Evolutionary conservation across 1,140 invertebrate species (phyloP), one percentile per base, ranked within the genome.

Genomic region (Atopsyche davidsoni): DNA sequence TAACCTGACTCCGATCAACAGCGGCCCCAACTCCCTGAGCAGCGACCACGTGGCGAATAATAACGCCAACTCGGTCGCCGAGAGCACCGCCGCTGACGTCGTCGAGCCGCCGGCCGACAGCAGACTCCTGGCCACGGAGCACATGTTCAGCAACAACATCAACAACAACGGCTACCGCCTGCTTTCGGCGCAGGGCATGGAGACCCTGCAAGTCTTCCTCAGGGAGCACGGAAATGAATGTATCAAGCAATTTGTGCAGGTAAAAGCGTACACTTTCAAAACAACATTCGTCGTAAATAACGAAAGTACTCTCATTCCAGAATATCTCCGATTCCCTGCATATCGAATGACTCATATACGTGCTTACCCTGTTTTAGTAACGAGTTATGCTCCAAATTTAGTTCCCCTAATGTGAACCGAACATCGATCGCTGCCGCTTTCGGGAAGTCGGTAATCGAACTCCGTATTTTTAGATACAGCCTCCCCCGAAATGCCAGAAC

Each of bases 221-320:
- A 60, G 76, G 56, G 75, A 78, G 43, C 79, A 80, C 58, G 79
- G 79, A 0, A 76, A 78, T 19, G 76, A 79, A 46, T 80, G 77
- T 55, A 75, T 81, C 23, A 67, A 75, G 36, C 77, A 78, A 58
- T 79, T 81, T 54, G 75, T 80, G 61, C 78, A 80, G 78, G 79
- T 81, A 67, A 46, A 3, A n/a, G n/a, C n/a, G n/a, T n/a, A n/a
- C n/a, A n/a, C n/a, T n/a, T n/a, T n/a, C 25, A 28, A 7, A 9
- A 28, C 25, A 9, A 28, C 13, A 28, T n/a, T n/a, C n/a, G n/a
- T n/a, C n/a, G n/a, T n/a, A n/a, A n/a, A n/a, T n/a, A n/a, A n/a
- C n/a, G n/a, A n/a, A n/a, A n/a, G n/a, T n/a, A n/a, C n/a, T n/a
- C n/a, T n/a, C n/a, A n/a, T n/a, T n/a, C n/a, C n/a, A n/a, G n/a